Percentiles rank a stretch among this genome's conserved stretches.
Evolutionary conservation across 2,888 invertebrate species (phyloP).

Genomic region (Emesis furor): DNA sequence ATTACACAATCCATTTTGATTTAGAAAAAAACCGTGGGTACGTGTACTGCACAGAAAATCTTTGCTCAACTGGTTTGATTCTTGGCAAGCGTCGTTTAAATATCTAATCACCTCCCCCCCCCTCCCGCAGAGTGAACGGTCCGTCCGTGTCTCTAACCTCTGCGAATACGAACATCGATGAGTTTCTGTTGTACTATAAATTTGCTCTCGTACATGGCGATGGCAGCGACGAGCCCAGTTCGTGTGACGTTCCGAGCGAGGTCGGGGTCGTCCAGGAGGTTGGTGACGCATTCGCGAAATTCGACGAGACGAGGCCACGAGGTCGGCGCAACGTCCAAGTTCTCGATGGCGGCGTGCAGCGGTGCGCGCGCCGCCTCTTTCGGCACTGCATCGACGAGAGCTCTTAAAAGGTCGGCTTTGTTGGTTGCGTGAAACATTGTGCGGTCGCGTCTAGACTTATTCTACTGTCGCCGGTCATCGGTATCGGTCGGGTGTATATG

Average conservation of each 20-base stretch:
- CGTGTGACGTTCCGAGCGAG: background rate
- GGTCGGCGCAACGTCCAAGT: background rate
- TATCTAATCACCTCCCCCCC: background rate
- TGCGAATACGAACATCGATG: background rate
- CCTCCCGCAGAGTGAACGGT: background rate
- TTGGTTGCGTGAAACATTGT: constrained; percentile 16
- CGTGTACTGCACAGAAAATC: background rate
- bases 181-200: background rate
- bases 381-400: background rate
- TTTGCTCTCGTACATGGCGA: constrained; percentile 3
- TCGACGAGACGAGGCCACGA: no score
- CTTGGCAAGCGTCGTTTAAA: background rate
- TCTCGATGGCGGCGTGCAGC: background rate
- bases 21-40: background rate
- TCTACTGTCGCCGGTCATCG: background rate
- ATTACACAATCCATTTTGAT: constrained; percentile 7
- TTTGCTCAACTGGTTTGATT: background rate
- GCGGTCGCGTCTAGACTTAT: constrained; percentile 10
- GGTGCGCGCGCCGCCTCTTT: background rate
- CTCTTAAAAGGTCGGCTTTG: constrained; percentile 7
- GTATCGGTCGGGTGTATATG: no score
- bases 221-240: constrained; percentile 12
- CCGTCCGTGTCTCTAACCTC: background rate
- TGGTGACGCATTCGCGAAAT: background rate
- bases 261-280: constrained; percentile 11